A percentile compares a stretch with the other conserved stretches of the same genome.
These are phyloP conservation scores for Sinocyclocheilus maitianheensis DNA, from an alignment of 2,113 vertebrate genomes.

Conservation along the genomic window DNA sequence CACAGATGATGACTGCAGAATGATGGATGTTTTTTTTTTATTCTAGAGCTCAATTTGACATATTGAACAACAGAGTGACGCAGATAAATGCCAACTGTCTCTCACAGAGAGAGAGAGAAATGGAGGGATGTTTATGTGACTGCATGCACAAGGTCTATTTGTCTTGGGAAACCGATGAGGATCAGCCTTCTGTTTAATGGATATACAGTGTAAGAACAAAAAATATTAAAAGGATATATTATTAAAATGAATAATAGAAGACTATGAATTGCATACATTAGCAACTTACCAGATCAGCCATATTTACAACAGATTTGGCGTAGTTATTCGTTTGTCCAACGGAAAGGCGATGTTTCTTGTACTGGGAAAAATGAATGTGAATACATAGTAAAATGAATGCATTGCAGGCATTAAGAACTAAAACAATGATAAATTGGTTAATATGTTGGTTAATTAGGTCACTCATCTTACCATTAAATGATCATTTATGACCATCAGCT, in stretches of 20 bases:
- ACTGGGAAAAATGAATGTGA: constrained; percentile 73
- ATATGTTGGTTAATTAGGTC: not conserved
- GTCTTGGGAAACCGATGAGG: constrained; percentile 25
- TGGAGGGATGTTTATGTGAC: constrained; percentile 32
- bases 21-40: constrained; percentile 30
- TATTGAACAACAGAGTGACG: constrained; percentile 37
- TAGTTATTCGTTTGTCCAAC: constrained; percentile 95
- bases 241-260: no score
- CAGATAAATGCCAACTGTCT: constrained; percentile 50
- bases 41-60: constrained; percentile 37
- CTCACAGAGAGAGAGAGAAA: constrained; percentile 8
- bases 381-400: not conserved
- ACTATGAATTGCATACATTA: not conserved
- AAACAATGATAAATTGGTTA: not conserved
- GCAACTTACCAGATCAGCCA: constrained; percentile 93
- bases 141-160: constrained; percentile 26
- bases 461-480: constrained; percentile 90
- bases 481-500: constrained; percentile 98
- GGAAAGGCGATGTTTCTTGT: constrained; percentile 95
- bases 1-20: not conserved
- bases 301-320: constrained; percentile 97
- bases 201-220: no score
- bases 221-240: no score
- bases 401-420: not conserved
- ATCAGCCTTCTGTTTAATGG: not conserved